These are phyloP conservation scores for Danio jaintianensis DNA, from an alignment of 2,797 vertebrate genomes.

Conservation along the genomic window DNA sequence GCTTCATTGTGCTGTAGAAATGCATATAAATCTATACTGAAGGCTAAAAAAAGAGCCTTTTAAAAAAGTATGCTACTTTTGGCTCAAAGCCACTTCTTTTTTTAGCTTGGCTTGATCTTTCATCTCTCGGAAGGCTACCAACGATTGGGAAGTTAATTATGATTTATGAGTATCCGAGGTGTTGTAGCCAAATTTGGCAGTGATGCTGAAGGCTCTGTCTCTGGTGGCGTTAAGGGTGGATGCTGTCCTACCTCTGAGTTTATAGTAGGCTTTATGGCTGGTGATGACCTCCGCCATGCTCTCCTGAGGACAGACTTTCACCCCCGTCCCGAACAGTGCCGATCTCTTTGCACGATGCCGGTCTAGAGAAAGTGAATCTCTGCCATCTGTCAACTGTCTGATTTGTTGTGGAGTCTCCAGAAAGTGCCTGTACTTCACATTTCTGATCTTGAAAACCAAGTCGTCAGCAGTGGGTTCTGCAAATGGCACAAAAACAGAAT, in stretches of 20 bases:
- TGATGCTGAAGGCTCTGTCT: conserved; percentile 23
- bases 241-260: conserved; percentile 83
- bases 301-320: conserved; percentile 92
- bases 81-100: conserved; percentile 29
- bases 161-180: conserved; percentile 40
- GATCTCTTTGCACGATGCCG: conserved; percentile 86
- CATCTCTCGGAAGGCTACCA: conserved; percentile 35
- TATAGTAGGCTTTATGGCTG: conserved; percentile 92
- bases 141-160: conserved; percentile 55
- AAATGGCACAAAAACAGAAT: conserved; percentile 50
- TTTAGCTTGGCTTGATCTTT: conserved; percentile 44
- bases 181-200: conserved; percentile 43
- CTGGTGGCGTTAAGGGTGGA: conserved; percentile 24
- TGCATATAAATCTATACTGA: conserved; percentile 4
- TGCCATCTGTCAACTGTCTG: conserved; percentile 74
- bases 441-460: conserved; percentile 76
- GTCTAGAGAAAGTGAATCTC: conserved; percentile 75
- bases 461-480: conserved; percentile 74
- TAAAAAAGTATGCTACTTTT: conserved; percentile 36
- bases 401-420: conserved; percentile 75
- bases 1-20: too few species aligned
- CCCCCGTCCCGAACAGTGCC: conserved; percentile 80
- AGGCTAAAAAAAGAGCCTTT: conserved; percentile 19
- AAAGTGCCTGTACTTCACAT: conserved; percentile 79
- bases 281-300: conserved; percentile 87